Evolutionary conservation across 1,140 invertebrate genomes (phyloP).

Genomic region (Diachasmimorpha longicaudata): DNA sequence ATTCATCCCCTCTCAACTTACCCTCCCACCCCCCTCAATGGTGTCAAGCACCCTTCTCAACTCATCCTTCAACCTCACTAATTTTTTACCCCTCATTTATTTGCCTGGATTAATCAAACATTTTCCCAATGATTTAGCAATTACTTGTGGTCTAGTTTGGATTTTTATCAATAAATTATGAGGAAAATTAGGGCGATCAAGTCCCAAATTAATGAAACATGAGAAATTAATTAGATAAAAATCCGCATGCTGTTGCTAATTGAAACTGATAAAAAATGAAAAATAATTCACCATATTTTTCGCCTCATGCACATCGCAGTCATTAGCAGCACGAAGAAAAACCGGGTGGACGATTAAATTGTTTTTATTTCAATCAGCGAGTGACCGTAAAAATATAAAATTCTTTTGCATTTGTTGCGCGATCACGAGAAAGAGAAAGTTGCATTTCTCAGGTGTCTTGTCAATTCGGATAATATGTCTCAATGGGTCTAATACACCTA

Average conservation of each 20-base stretch:
- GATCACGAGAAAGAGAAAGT: slow-evolving; percentile 24
- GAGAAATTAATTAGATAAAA: not conserved
- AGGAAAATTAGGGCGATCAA: not conserved
- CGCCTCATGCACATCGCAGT: not conserved
- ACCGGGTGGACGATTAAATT: not conserved
- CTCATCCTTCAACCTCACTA: no score
- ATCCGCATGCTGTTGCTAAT: not conserved
- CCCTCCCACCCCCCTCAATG: no score
- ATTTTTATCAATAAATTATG: not conserved
- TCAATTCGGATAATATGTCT: slow-evolving; percentile 18
- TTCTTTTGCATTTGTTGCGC: slow-evolving; percentile 22
- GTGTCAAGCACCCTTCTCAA: no score
- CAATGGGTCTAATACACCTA: slow-evolving; percentile 1
- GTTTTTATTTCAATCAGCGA: not conserved
- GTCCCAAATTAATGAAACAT: no score
- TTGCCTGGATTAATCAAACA: no score
- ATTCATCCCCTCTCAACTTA: not conserved
- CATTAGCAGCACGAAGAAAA: not conserved
- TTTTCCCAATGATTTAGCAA: no score
- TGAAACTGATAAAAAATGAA: not conserved
- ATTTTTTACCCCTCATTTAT: no score
- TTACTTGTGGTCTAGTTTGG: no score
- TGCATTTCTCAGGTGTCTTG: slow-evolving; percentile 12
- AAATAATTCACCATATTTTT: not conserved
- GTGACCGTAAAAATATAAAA: not conserved